These are phyloP conservation scores for Bostrychus sinensis DNA, from an alignment of 2,113 vertebrate species.

Conservation along the genomic window DNA sequence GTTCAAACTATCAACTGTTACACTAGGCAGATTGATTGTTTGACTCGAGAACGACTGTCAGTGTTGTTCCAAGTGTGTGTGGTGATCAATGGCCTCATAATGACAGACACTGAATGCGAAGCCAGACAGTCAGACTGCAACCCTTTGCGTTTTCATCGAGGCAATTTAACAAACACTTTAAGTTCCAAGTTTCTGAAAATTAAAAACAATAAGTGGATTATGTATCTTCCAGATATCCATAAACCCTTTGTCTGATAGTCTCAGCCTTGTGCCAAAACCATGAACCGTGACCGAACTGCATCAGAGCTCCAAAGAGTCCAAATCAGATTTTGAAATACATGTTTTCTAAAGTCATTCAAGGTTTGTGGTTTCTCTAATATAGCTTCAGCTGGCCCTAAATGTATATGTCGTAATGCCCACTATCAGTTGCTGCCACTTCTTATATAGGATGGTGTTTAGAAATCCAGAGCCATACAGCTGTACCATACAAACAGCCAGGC, in stretches of 20 bases:
- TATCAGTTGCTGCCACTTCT: neutral
- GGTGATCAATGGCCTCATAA: neutral
- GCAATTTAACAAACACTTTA: neutral
- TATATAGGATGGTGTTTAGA: neutral
- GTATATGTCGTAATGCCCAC: too few relatives aligned
- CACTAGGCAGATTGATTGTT: neutral
- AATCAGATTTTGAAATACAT: neutral
- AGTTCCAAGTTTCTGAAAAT: conserved; percentile 2
- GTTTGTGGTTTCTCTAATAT: neutral
- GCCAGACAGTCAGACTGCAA: neutral
- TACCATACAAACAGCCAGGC: neutral
- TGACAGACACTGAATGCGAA: neutral
- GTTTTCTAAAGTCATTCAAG: neutral
- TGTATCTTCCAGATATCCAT: conserved; percentile 4
- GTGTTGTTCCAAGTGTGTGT: neutral
- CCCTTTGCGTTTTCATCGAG: neutral
- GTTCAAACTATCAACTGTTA: neutral
- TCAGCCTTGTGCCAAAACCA: neutral
- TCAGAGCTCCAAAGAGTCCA: neutral
- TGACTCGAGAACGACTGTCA: neutral
- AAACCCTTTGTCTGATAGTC: neutral
- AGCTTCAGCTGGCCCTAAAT: too few relatives aligned
- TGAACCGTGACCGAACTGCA: neutral
- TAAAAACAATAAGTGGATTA: conserved; percentile 2
- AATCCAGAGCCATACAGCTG: neutral